phyloP scores from a whole-genome alignment of 2,797 vertebrate genomes.

The Labeo calbasu region DNA sequence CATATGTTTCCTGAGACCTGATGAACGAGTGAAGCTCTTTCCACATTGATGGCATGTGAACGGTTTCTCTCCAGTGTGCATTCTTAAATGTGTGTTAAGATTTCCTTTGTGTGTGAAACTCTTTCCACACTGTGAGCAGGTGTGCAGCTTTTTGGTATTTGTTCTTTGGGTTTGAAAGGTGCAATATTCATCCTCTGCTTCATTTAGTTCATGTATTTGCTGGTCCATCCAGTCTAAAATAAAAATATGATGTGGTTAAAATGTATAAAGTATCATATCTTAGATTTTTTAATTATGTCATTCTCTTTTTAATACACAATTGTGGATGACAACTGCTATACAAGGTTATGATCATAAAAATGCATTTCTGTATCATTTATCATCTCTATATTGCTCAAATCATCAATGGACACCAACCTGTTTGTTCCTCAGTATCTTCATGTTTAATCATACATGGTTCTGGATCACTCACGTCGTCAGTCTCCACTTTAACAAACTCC shows the following conservation, averaged over 20 bases:
- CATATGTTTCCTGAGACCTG: slow-evolving; percentile 6
- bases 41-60: background rate
- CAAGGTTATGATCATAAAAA: background rate
- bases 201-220: background rate
- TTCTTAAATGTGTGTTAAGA: background rate
- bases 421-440: background rate
- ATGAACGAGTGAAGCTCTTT: background rate
- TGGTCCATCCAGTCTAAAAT: background rate
- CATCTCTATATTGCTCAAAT: background rate
- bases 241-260: background rate
- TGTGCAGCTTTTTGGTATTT: background rate
- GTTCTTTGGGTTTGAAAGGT: background rate
- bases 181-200: background rate
- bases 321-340: background rate
- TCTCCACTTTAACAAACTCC: background rate
- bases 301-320: background rate
- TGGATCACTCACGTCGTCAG: background rate
- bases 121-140: background rate
- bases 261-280: background rate
- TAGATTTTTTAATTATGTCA: background rate
- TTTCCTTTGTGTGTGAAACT: background rate
- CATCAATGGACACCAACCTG: background rate
- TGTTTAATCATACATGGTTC: background rate
- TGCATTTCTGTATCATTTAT: background rate
- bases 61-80: slow-evolving; percentile 6